These are phyloP conservation scores for Steinernema hermaphroditum DNA, from an alignment of 2,888 invertebrate species.

Conservation along the genomic window DNA sequence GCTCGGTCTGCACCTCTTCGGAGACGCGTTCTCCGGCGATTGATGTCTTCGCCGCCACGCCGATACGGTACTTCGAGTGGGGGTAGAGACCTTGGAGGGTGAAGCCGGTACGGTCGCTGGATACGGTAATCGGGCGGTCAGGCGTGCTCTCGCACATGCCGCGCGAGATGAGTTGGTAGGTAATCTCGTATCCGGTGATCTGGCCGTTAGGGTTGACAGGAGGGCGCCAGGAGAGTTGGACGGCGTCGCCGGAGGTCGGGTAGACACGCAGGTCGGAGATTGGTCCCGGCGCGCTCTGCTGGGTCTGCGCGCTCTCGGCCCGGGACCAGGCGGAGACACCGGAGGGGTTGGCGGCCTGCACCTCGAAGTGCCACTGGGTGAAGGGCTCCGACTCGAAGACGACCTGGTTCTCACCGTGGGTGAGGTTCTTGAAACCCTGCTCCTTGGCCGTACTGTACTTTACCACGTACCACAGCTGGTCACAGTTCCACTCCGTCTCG, in stretches of 20 bases:
- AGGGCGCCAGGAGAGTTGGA: slow-evolving; percentile 63
- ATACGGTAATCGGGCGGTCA: slow-evolving; percentile 56
- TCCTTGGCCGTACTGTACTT: slow-evolving; percentile 50
- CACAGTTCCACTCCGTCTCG: slow-evolving; percentile 66
- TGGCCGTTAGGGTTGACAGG: slow-evolving; percentile 64
- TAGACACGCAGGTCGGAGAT: slow-evolving; percentile 59
- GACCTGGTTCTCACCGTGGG: slow-evolving; percentile 56
- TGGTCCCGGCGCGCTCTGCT: slow-evolving; percentile 61
- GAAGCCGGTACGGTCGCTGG: slow-evolving; percentile 54
- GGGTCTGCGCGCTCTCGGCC: slow-evolving; percentile 58
- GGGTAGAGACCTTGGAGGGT: slow-evolving; percentile 63
- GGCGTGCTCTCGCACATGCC: slow-evolving; percentile 57
- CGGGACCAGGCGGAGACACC: slow-evolving; percentile 63
- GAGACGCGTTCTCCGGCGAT: slow-evolving; percentile 52
- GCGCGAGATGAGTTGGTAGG: slow-evolving; percentile 64
- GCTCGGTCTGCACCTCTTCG: slow-evolving; percentile 62
- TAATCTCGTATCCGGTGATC: slow-evolving; percentile 65
- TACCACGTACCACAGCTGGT: slow-evolving; percentile 65
- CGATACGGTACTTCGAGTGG: slow-evolving; percentile 65
- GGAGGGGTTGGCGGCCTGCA: slow-evolving; percentile 65
- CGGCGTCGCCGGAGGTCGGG: slow-evolving; percentile 56
- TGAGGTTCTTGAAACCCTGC: slow-evolving; percentile 59
- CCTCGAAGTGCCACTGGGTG: slow-evolving; percentile 65
- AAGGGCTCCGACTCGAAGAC: slow-evolving; percentile 65
- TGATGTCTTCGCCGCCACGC: slow-evolving; percentile 64